Percentiles rank a stretch among this genome's conserved stretches.
Conservation (phyloP, 2,888 invertebrate species). For the Physocephala rufipes region DNA sequence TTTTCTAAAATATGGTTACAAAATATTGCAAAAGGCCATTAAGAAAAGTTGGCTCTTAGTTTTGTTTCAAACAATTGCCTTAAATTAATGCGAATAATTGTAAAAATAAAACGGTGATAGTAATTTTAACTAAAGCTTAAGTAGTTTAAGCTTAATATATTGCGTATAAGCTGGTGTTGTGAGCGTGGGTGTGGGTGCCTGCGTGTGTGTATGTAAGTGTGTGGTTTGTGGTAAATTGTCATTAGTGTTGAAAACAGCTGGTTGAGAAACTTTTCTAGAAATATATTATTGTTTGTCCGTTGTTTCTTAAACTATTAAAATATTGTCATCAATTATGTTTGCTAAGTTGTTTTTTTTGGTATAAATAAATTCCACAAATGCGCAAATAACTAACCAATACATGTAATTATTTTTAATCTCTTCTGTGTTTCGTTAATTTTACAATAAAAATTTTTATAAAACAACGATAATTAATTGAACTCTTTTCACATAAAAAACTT, state of each 20-base stretch:
- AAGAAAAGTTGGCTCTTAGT: background rate
- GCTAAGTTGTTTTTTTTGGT: conserved; percentile 37
- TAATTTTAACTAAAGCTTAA: conserved; percentile 11
- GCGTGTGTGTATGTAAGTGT: background rate
- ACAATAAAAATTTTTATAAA: background rate
- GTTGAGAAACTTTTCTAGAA: background rate
- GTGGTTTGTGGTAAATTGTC: background rate
- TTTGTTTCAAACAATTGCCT: background rate
- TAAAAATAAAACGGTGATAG: background rate
- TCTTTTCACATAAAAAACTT: background rate
- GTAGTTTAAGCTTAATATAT: background rate
- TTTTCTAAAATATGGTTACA: conserved; percentile 7
- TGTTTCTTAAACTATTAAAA: conserved; percentile 5
- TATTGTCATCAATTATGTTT: conserved; percentile 35
- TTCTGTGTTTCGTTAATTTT: background rate
- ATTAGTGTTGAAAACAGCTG: background rate
- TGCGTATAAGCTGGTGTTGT: too few species aligned
- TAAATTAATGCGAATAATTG: background rate
- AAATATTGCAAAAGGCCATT: background rate
- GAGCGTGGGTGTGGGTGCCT: too few species aligned
- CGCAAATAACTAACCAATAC: background rate
- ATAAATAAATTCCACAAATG: conserved; percentile 31
- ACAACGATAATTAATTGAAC: background rate
- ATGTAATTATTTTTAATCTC: background rate
- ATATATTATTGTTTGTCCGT: background rate